Evolutionary conservation across 2,888 invertebrate species (phyloP).

Genomic region (Eurytoma adleriae): DNA sequence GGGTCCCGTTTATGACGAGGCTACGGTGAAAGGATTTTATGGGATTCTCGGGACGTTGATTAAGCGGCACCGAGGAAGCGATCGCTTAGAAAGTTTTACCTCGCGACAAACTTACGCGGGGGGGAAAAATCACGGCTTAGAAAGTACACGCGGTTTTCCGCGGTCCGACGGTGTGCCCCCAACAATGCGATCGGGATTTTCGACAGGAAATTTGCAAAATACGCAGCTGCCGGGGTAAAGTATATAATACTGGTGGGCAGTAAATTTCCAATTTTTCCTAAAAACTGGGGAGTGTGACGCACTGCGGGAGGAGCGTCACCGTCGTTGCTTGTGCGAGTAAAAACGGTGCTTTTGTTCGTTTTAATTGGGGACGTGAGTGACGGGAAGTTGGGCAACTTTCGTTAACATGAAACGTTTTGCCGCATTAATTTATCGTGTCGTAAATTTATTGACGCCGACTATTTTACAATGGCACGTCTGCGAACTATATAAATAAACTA

Average conservation of each 20-base stretch:
- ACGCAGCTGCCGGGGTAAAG: not conserved
- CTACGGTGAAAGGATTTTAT: constrained; percentile 45
- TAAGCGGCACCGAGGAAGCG: constrained; percentile 41
- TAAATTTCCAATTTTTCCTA: too few relatives aligned
- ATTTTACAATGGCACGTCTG: not conserved
- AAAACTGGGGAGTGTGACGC: not conserved
- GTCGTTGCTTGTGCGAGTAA: not conserved
- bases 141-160: constrained; percentile 29
- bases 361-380: not conserved
- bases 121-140: constrained; percentile 17
- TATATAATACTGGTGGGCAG: too few relatives aligned
- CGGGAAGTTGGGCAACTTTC: not conserved
- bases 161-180: too few relatives aligned
- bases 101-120: constrained; percentile 21
- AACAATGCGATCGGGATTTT: constrained; percentile 10
- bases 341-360: constrained; percentile 5
- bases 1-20: too few relatives aligned
- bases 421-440: not conserved
- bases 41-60: constrained; percentile 33
- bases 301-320: not conserved
- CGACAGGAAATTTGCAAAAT: constrained; percentile 20
- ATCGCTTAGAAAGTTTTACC: constrained; percentile 41
- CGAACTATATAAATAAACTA: constrained; percentile 1
- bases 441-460: constrained; percentile 17
- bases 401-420: not conserved